phyloP scores from a whole-genome alignment of 1,140 invertebrate species.

The Hormaphis cornu region DNA sequence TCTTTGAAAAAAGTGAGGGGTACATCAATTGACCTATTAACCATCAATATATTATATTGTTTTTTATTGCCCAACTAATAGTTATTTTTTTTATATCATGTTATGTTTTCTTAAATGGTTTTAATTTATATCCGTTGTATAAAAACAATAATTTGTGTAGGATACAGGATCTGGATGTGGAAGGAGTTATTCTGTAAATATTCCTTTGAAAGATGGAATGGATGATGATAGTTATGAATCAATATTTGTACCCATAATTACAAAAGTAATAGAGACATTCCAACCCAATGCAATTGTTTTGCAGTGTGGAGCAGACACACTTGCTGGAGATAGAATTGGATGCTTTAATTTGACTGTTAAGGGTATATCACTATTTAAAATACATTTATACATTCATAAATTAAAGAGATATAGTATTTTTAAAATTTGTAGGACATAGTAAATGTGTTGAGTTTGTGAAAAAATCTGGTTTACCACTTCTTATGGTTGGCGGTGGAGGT shows the following conservation, averaged over 20 bases:
- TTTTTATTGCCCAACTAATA: too few species aligned
- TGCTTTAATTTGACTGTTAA: conserved; percentile 97
- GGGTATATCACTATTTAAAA: conserved; percentile 45
- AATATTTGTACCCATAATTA: conserved; percentile 95
- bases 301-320: conserved; percentile 96
- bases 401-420: background rate
- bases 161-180: conserved; percentile 99
- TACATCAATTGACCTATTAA: too few species aligned
- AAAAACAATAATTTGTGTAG: conserved; percentile 41
- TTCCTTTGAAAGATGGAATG: conserved; percentile 95
- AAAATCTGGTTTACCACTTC: conserved; percentile 87
- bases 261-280: conserved; percentile 97
- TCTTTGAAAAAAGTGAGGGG: conserved; percentile 98
- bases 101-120: too few species aligned
- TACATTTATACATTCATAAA: conserved; percentile 43
- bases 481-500: conserved; percentile 95
- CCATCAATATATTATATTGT: too few species aligned
- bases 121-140: background rate
- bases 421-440: conserved; percentile 60
- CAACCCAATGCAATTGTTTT: conserved; percentile 89
- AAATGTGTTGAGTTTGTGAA: conserved; percentile 97
- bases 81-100: too few species aligned
- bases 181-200: conserved; percentile 98
- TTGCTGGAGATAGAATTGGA: conserved; percentile 90
- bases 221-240: conserved; percentile 96